Evolutionary conservation across 1,140 invertebrate species (phyloP), one percentile per base, ranked within the genome.

Genomic region (Chelonus insularis): DNA sequence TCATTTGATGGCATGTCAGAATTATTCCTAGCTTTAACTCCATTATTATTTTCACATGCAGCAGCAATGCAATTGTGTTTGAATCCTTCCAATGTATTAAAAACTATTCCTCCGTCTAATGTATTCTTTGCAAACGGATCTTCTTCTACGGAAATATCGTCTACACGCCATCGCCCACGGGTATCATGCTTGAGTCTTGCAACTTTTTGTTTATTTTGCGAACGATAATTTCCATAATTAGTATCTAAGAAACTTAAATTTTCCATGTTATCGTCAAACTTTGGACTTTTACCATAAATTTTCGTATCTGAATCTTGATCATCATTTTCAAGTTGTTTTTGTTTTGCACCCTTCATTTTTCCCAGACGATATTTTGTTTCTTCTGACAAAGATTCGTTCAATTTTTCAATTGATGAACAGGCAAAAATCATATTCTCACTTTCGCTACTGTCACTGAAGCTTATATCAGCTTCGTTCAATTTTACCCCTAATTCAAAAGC

Each of bases 31-130:
- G 70, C 69, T 45, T 67, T 64, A 11, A 58, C 7, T 12, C 9
- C 20, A 62, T 66, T 43, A 32, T 60, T 60, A 8, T 57, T 23
- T 2, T 56, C 56, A 0, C 52, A 60, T 1, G 37, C 37, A n/a
- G 48, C 47, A 12, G 57, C 51, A 47, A 51, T 66, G 47, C 65
- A 68, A 12, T 78, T 75, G 36, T 71, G 73, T 23, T 75, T 66
- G n/a, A 80, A 81, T 1, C 78, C 78, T 39, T 81, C 78, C 37
- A 81, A 56, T 0, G 79, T 80, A 56, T 81, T 81, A 52, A 81
- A 81, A 11, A 81, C 78, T 4, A 81, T 71, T 1, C 73, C 72
- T 34, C 72, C 72, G 9, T 68, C 59, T 1, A 69, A 64, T 4
- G 60, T 47, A 52, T 34, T 67, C 23, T 12, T 70, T 60, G 20